Evolutionary conservation across 2,113 vertebrate genomes (phyloP), one percentile per base, ranked within the genome.

Genomic region (Aegotheles bennettii): DNA sequence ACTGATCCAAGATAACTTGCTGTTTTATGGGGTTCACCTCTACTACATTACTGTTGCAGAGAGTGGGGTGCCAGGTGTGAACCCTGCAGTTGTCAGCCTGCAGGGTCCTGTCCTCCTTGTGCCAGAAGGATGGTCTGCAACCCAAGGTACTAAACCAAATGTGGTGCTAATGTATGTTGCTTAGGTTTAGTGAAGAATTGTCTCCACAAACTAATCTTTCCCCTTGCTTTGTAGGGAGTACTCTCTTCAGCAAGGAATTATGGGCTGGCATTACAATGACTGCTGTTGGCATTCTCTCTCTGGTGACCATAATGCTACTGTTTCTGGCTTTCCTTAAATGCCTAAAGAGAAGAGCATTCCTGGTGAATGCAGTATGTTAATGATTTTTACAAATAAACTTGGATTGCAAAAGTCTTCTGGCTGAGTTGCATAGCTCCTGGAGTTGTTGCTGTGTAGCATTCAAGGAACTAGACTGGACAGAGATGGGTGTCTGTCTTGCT

Each of bases 21-120:
- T 48, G 38, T 28, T 2, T 17, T 3, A 1, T 0, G 1, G 11
- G 8, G 6, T 31, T 92, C 9, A 87, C 8, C 13, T 43, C 9
- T 43, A 8, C 21, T 20, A 11, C 0, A 0, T n/a, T 87, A 0
- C 11, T 89, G 12, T 89, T 92, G 35, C 3, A 97, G 96, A 50
- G 29, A 96, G 94, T 5, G 47, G 80, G 26, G 36, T 87, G 61
- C 40, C 68, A 64, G 82, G 70, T 26, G 16, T 50, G 35, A 92
- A 87, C 31, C 56, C 94, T 50, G 43, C 71, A 2, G 65, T 96
- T 77, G 91, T 91, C 38, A 98, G 98, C 75, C 93, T 98, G 29
- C 53, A 8, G 9, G 97, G 97, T 47, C 97, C 98, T 47, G 92
- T 98, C 15, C 59, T 98, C 23, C 31, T 98, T 0, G 45, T 98